Evolutionary conservation across 2,888 invertebrate genomes (phyloP).

Genomic region (Drosophila hamatofila): DNA sequence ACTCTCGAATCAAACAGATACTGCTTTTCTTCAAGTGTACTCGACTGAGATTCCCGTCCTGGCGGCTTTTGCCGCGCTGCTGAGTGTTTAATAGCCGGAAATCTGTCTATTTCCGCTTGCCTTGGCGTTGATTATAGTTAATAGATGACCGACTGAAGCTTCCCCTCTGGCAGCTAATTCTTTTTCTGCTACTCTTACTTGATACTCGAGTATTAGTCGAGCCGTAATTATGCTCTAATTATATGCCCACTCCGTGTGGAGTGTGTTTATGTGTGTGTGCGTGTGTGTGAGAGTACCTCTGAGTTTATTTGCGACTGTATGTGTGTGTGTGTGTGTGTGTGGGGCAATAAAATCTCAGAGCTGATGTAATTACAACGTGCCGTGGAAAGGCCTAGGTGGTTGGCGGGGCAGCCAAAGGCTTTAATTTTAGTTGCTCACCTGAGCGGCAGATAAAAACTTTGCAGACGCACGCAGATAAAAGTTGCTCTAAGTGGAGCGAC

Average conservation of each 20-base stretch:
- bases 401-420: constrained; percentile 31
- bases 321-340: constrained; percentile 33
- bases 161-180: constrained; percentile 64
- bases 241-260: constrained; percentile 52
- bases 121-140: constrained; percentile 80
- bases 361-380: constrained; percentile 68
- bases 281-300: background rate
- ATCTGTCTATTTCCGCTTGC: constrained; percentile 81
- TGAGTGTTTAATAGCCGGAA: constrained; percentile 81
- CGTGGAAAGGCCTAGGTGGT: constrained; percentile 47
- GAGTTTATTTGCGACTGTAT: constrained; percentile 2
- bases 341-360: constrained; percentile 68
- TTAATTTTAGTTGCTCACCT: constrained; percentile 47
- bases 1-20: background rate
- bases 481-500: constrained; percentile 10
- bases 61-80: constrained; percentile 67
- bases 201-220: constrained; percentile 72
- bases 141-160: constrained; percentile 75
- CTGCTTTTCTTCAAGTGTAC: constrained; percentile 34
- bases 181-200: constrained; percentile 59
- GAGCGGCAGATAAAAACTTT: constrained; percentile 49
- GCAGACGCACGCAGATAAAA: constrained; percentile 44
- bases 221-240: constrained; percentile 80
- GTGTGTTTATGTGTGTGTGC: constrained; percentile 17
- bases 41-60: constrained; percentile 31